Evolutionary conservation across 2,113 vertebrate genomes (phyloP), one percentile per base, ranked within the genome.

Genomic region (Mionectes macconnelli): DNA sequence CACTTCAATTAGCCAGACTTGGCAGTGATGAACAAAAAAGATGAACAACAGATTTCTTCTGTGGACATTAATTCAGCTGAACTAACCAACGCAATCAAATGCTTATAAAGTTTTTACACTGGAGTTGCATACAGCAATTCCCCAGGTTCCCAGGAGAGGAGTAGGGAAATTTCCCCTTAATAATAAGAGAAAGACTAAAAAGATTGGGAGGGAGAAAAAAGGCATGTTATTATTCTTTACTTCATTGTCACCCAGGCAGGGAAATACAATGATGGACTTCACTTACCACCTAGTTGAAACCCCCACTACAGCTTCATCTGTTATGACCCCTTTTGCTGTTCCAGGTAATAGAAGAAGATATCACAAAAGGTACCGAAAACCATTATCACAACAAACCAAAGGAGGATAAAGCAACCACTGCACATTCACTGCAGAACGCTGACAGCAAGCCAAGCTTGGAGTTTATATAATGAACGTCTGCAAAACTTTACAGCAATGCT

Each of bases 401-500:
- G 68, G 62, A 84, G 52, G 92, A 86, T 70, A 86, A 84, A 89
- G 92, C 81, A 94, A 90, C 40, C 27, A 56, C 0, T 4, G 17
- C 49, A 77, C 59, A 55, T 80, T 90, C 82, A 73, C 40, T 72
- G 47, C 49, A 94, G 63, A 93, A 93, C 37, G 49, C 33, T 79
- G 69, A 94, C 5, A 20, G 44, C 40, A 87, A 63, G 47, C 60
- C 44, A 87, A 55, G 55, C 49, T 59, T 20, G 62, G 9, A 70
- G 47, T 85, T 84, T 68, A 69, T 21, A 75, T 42, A 87, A 76
- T 66, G 33, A 94, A 79, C 45, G 78, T 53, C 56, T 86, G 27
- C 49, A 87, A 94, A 96, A 96, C 33, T 90, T 95, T 76, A 84
- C 40, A 39, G 49, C 64, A 90, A 94, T 75, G 44, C 64, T 53